Evolutionary conservation across 2,888 invertebrate species (phyloP).

Genomic region (Stomorhina lunata): DNA sequence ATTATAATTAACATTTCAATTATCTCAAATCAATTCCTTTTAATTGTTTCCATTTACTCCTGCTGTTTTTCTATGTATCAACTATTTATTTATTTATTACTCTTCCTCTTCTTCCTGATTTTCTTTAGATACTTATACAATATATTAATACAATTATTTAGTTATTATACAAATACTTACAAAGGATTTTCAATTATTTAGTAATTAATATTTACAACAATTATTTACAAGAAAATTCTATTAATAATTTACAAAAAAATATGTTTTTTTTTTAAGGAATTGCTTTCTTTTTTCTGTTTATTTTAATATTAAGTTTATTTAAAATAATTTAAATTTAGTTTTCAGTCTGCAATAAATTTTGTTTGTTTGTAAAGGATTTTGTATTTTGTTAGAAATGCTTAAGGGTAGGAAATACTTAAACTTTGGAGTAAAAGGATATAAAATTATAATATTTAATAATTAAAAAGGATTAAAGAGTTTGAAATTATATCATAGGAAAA

Average conservation of each 20-base stretch:
- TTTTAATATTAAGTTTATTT: constrained; percentile 21
- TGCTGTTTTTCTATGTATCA: too few species aligned
- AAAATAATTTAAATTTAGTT: constrained; percentile 70
- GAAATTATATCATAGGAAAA: not conserved
- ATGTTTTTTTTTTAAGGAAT: constrained; percentile 43
- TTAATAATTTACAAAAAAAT: constrained; percentile 53
- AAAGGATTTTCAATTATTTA: not conserved
- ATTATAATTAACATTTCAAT: not conserved
- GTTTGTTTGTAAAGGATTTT: not conserved
- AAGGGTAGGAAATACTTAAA: not conserved
- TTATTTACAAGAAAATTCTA: constrained; percentile 67
- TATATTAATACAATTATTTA: too few species aligned
- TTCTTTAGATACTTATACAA: too few species aligned
- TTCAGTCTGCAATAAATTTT: constrained; percentile 66
- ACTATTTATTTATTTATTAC: too few species aligned
- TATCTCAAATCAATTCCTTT: not conserved
- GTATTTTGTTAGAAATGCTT: not conserved
- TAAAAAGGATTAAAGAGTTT: not conserved
- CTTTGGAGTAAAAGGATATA: not conserved
- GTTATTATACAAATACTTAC: not conserved
- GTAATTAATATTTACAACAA: constrained; percentile 13
- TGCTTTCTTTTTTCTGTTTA: constrained; percentile 5
- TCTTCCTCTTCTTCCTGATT: not conserved
- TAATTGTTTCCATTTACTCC: not conserved
- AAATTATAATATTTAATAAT: not conserved